Conservation (phyloP, 2,113 vertebrate species). For the Oreocharis arfaki region DNA sequence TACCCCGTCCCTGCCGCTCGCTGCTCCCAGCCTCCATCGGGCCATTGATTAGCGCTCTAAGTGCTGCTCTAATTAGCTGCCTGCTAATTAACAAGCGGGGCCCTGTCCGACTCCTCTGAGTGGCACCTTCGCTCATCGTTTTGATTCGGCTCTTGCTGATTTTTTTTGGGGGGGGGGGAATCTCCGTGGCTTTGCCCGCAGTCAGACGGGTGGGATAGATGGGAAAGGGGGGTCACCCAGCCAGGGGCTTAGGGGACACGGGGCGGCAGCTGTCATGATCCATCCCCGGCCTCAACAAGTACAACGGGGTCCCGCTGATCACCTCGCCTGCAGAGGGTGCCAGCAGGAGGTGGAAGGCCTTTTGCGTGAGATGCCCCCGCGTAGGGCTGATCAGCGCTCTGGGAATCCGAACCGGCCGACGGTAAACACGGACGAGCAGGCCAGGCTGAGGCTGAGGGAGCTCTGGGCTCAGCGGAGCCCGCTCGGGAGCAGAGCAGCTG, state of each 20-base stretch:
- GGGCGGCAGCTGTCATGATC: neutral
- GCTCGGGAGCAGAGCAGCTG: neutral
- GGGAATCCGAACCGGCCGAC: neutral
- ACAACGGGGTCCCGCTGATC: neutral
- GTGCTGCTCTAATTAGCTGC: conserved; percentile 83
- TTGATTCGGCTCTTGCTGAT: conserved; percentile 56
- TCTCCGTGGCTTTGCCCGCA: neutral
- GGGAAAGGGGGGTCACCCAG: neutral
- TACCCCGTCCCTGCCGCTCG: conserved; percentile 37
- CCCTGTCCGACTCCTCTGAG: conserved; percentile 70
- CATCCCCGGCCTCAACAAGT: neutral
- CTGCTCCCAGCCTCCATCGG: conserved; percentile 76
- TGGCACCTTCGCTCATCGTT: conserved; percentile 77
- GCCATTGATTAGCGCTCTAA: conserved; percentile 86
- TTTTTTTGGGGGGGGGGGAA: neutral
- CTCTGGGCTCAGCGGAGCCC: neutral
- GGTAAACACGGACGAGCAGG: neutral
- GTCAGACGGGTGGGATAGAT: neutral
- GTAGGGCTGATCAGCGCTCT: neutral
- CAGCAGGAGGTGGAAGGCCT: neutral
- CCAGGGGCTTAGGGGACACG: neutral
- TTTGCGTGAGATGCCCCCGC: neutral
- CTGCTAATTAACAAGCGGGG: conserved; percentile 81
- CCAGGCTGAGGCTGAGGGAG: neutral
- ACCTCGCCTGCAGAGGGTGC: neutral